phyloP scores from a whole-genome alignment of 1,140 invertebrate genomes.

The Araneus ventricosus region DNA sequence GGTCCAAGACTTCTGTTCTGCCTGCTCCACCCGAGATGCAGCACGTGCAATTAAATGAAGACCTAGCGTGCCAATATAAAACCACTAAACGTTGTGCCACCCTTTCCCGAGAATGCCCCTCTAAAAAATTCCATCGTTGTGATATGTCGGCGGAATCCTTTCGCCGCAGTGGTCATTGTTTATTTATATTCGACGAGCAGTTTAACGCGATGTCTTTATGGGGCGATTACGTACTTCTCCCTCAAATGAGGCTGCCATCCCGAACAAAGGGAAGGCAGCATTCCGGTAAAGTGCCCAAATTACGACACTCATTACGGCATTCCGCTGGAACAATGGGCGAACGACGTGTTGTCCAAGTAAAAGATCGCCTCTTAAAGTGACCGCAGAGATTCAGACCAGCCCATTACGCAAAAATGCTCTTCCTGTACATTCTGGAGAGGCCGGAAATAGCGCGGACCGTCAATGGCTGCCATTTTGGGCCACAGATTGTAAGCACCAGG shows the following conservation, averaged over 20 bases:
- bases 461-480: background rate
- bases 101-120: background rate
- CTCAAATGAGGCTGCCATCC: slow-evolving; percentile 26
- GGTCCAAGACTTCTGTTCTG: background rate
- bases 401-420: slow-evolving; percentile 63
- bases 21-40: background rate
- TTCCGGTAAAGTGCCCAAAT: slow-evolving; percentile 45
- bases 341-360: slow-evolving; percentile 38
- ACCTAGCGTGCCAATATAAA: background rate
- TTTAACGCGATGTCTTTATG: slow-evolving; percentile 53
- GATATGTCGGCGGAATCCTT: slow-evolving; percentile 19
- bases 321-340: slow-evolving; percentile 49
- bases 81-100: background rate
- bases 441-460: background rate
- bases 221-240: slow-evolving; percentile 24
- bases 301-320: slow-evolving; percentile 51
- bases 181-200: slow-evolving; percentile 39
- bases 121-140: background rate
- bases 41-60: background rate
- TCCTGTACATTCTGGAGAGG: slow-evolving; percentile 32
- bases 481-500: background rate
- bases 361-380: slow-evolving; percentile 57
- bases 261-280: background rate
- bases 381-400: slow-evolving; percentile 46
- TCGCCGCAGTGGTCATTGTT: slow-evolving; percentile 20